phyloP scores from a whole-genome alignment of 1,140 invertebrate genomes.

The Pachyrhynchus sulphureomaculatus region DNA sequence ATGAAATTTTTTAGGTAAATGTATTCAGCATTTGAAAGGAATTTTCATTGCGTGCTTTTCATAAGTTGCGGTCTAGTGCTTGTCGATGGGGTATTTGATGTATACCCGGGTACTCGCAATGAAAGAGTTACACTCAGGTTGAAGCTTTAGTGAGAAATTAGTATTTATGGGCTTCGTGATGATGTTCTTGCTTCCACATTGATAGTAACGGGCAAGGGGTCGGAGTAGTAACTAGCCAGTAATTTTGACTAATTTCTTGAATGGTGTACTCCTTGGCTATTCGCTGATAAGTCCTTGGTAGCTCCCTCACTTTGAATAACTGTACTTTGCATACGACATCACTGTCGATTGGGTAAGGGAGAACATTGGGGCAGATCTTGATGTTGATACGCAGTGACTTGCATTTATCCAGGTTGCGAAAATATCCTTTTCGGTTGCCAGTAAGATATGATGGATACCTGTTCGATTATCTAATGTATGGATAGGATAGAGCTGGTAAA shows the following conservation, averaged over 20 bases:
- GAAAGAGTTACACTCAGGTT: too few relatives aligned
- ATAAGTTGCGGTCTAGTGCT: too few relatives aligned
- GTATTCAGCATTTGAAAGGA: too few relatives aligned
- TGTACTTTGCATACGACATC: slow-evolving; percentile 18
- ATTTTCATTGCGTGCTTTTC: too few relatives aligned
- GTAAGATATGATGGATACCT: slow-evolving; percentile 6
- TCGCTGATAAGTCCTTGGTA: slow-evolving; percentile 9
- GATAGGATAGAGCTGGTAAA: too few relatives aligned
- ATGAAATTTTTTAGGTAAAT: too few relatives aligned
- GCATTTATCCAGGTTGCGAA: neutral
- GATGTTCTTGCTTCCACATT: slow-evolving; percentile 4
- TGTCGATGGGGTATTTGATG: too few relatives aligned
- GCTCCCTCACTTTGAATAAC: slow-evolving; percentile 7
- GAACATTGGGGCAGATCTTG: slow-evolving; percentile 11
- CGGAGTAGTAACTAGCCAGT: slow-evolving; percentile 17
- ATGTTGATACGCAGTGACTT: neutral
- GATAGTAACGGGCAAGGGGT: slow-evolving; percentile 17
- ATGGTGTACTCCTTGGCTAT: slow-evolving; percentile 20
- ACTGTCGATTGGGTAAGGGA: slow-evolving; percentile 19
- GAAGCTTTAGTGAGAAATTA: too few relatives aligned
- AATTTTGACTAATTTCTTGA: slow-evolving; percentile 18
- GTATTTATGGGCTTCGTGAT: too few relatives aligned
- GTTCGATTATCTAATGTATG: too few relatives aligned
- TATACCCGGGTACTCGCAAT: too few relatives aligned
- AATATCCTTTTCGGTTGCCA: slow-evolving; percentile 7